A percentile compares a stretch with the other conserved stretches of the same genome.
These are phyloP conservation scores for Lycodopsis pacificus DNA, from an alignment of 2,797 vertebrate genomes.

Conservation along the genomic window DNA sequence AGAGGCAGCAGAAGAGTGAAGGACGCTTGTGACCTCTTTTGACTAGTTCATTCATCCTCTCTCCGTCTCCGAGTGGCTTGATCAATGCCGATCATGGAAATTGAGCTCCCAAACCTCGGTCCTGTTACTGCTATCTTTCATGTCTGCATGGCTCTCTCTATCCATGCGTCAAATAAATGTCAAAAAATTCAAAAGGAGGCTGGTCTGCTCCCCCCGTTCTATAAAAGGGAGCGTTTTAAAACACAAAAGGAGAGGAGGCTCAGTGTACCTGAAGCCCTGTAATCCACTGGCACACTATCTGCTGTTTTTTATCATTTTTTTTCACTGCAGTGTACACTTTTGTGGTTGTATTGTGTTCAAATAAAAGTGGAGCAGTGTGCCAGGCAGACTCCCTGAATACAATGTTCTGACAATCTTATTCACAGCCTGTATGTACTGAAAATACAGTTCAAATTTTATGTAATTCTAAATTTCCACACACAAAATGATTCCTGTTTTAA, in stretches of 20 bases:
- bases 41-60: slow-evolving; percentile 41
- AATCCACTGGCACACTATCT: slow-evolving; percentile 19
- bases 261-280: slow-evolving; percentile 31
- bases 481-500: background rate
- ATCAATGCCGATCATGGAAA: slow-evolving; percentile 64
- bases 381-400: slow-evolving; percentile 1
- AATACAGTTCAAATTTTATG: background rate
- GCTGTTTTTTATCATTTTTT: background rate
- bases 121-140: slow-evolving; percentile 44
- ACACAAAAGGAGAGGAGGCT: slow-evolving; percentile 49
- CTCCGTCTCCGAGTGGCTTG: slow-evolving; percentile 29
- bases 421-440: background rate
- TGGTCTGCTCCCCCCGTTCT: background rate
- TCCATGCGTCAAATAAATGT: slow-evolving; percentile 58
- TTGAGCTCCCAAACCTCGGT: slow-evolving; percentile 44
- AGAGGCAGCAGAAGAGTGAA: slow-evolving; percentile 35
- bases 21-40: slow-evolving; percentile 44
- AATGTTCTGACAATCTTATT: background rate
- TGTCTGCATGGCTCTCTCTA: slow-evolving; percentile 33
- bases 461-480: background rate
- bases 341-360: slow-evolving; percentile 23
- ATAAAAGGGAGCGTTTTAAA: slow-evolving; percentile 44
- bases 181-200: slow-evolving; percentile 52
- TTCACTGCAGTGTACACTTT: background rate
- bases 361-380: slow-evolving; percentile 10